A percentile compares a stretch with the other conserved stretches of the same genome.
Evolutionary conservation across 1,140 invertebrate genomes (phyloP).

Genomic region (Paramacrobiotus metropolitanus): DNA sequence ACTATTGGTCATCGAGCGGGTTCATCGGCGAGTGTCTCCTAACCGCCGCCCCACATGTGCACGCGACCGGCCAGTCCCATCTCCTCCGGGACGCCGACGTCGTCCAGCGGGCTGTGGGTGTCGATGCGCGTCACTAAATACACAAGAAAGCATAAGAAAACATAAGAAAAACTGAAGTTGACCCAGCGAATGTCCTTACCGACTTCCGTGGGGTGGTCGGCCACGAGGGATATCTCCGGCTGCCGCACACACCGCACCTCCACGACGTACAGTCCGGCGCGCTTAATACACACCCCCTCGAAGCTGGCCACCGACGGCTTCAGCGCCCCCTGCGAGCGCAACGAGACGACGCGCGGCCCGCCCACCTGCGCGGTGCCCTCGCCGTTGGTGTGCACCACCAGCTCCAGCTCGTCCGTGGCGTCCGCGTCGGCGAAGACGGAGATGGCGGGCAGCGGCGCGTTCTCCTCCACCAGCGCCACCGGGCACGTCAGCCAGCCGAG

Average conservation of each 20-base stretch:
- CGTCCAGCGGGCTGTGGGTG: too few species aligned
- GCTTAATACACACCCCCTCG: not conserved
- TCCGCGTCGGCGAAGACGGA: not conserved
- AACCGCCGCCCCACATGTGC: too few species aligned
- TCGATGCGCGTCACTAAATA: too few species aligned
- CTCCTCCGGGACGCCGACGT: too few species aligned
- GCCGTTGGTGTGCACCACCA: not conserved
- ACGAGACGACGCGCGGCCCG: not conserved
- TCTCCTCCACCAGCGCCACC: not conserved
- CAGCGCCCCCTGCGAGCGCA: not conserved
- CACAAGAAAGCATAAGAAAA: too few species aligned
- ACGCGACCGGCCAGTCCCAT: too few species aligned
- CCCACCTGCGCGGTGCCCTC: not conserved
- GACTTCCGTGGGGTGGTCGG: not conserved
- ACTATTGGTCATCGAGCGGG: too few species aligned
- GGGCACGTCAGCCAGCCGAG: slow-evolving; percentile 3
- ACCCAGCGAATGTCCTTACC: too few species aligned
- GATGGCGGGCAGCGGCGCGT: not conserved
- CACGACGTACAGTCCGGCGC: not conserved
- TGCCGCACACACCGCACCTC: not conserved
- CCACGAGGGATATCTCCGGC: not conserved
- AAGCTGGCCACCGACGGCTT: not conserved
- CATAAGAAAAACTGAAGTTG: too few species aligned
- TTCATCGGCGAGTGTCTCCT: too few species aligned
- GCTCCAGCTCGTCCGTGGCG: not conserved